Percentiles rank a stretch among this genome's conserved stretches.
Conservation (phyloP, 2,888 invertebrate genomes). For the Aphodius sticticus region DNA sequence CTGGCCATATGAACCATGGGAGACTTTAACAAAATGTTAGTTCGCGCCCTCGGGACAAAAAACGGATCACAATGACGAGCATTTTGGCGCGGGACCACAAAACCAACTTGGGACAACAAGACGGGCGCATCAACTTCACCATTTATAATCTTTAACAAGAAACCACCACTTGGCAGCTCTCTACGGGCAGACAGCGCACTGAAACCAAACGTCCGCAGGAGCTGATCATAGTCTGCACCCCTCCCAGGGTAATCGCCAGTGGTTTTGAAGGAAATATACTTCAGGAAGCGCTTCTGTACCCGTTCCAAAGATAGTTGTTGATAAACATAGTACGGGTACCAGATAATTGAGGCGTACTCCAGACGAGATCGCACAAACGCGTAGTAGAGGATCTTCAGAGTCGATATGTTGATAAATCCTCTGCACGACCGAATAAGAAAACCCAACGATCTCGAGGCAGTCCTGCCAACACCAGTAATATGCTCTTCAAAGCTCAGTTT, state of each 20-base stretch:
- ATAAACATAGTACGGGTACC: background rate
- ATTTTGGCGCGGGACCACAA: background rate
- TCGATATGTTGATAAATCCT: background rate
- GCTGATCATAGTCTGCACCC: background rate
- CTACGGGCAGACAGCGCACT: background rate
- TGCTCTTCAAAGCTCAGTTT: background rate
- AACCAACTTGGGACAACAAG: background rate
- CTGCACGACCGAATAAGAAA: background rate
- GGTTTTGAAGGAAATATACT: background rate
- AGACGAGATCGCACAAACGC: background rate
- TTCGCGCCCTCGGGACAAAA: background rate
- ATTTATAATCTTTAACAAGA: background rate
- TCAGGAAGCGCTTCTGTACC: background rate
- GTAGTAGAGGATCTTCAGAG: background rate
- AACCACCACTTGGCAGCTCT: background rate
- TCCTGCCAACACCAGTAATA: background rate
- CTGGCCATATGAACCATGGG: background rate
- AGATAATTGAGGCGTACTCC: constrained; percentile 6
- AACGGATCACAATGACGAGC: background rate
- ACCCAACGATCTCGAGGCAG: background rate
- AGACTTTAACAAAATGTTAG: background rate
- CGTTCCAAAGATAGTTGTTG: background rate
- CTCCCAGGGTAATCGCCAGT: background rate
- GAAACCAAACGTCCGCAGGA: background rate
- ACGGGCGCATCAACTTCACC: background rate